A percentile compares a stretch with the other conserved stretches of the same genome.
These are phyloP conservation scores for Meghimatium bilineatum DNA, from an alignment of 2,888 invertebrate species.

Conservation along the genomic window DNA sequence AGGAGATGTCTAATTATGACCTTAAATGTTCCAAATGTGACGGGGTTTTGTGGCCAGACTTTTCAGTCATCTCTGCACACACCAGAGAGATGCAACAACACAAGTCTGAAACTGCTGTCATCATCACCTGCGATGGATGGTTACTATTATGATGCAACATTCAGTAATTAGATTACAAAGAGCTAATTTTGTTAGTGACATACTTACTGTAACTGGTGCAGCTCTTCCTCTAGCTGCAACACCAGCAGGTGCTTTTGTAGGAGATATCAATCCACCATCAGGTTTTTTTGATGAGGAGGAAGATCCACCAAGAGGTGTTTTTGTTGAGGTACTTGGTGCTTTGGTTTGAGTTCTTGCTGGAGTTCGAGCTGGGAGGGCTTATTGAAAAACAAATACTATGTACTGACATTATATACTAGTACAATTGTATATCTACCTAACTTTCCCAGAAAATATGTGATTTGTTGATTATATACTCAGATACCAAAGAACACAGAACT, in stretches of 20 bases:
- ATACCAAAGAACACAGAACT: too few species aligned
- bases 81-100: too few species aligned
- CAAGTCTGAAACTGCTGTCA: too few species aligned
- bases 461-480: too few species aligned
- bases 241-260: background rate
- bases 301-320: background rate
- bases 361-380: background rate
- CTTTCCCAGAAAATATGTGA: too few species aligned
- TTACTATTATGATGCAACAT: too few species aligned
- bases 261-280: background rate
- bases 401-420: background rate
- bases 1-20: too few species aligned
- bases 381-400: background rate
- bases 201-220: background rate
- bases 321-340: background rate
- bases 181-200: background rate
- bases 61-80: too few species aligned
- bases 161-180: too few species aligned
- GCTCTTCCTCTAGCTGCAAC: slow-evolving; percentile 27
- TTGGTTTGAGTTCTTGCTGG: background rate
- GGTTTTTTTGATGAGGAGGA: background rate
- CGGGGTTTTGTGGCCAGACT: too few species aligned
- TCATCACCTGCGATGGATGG: too few species aligned
- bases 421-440: background rate
- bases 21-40: too few species aligned